phyloP scores from a whole-genome alignment of 2,113 vertebrate genomes.

The Halcyon senegalensis region DNA sequence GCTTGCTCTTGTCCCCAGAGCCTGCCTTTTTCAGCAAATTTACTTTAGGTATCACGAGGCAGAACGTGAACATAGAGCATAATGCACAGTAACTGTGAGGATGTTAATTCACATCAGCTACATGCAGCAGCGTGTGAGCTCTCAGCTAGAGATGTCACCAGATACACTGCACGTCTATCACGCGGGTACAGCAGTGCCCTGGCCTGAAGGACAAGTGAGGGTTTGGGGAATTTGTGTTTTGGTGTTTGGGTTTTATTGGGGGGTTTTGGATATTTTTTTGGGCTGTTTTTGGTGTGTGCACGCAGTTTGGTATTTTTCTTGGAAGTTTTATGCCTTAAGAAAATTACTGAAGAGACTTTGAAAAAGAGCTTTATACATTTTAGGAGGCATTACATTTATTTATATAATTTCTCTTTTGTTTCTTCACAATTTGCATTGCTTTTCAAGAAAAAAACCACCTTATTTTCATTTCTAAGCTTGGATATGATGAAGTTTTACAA shows the following conservation, averaged over 20 bases:
- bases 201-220: background rate
- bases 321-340: background rate
- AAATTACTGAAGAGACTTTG: background rate
- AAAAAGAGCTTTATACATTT: background rate
- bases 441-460: background rate
- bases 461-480: background rate
- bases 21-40: background rate
- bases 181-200: background rate
- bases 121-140: accelerated
- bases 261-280: background rate
- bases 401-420: background rate
- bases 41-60: background rate
- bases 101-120: background rate
- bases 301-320: background rate
- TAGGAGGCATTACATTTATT: background rate
- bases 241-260: background rate
- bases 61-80: background rate
- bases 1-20: background rate
- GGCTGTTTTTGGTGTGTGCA: background rate
- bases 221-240: background rate
- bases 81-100: no score
- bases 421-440: background rate
- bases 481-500: background rate
- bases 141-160: background rate
- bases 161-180: background rate